Percentiles rank a stretch among this genome's conserved stretches.
Evolutionary conservation across 2,888 invertebrate genomes (phyloP).

Genomic region (Luffia ferchaultella): DNA sequence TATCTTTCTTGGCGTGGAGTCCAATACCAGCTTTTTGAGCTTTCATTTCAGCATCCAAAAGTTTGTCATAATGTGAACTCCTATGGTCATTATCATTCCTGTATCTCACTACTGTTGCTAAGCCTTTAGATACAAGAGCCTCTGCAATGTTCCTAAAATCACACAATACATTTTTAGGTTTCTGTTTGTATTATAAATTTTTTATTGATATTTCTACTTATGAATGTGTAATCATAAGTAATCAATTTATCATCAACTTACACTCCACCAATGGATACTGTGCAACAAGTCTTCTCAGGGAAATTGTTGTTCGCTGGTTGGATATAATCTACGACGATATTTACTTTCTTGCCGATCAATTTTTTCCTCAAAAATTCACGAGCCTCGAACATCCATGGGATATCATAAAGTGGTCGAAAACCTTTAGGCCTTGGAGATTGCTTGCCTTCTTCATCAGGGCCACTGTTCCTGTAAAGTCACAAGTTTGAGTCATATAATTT

Average conservation of each 20-base stretch:
- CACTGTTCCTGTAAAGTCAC: not conserved
- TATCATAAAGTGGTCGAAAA: conserved; percentile 92
- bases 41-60: conserved; percentile 92
- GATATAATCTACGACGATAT: conserved; percentile 93
- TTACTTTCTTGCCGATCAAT: conserved; percentile 93
- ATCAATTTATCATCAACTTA: conserved; percentile 38
- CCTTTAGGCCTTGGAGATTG: conserved; percentile 74
- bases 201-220: not conserved
- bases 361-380: conserved; percentile 96
- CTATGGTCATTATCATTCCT: conserved; percentile 96
- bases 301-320: conserved; percentile 94
- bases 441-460: conserved; percentile 72
- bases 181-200: no score
- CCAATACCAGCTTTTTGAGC: conserved; percentile 85
- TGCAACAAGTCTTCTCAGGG: conserved; percentile 96
- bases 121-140: conserved; percentile 89
- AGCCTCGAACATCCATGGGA: conserved; percentile 99
- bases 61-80: conserved; percentile 91
- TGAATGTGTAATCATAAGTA: not conserved
- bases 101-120: conserved; percentile 92
- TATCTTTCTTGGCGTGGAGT: conserved; percentile 88
- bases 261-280: conserved; percentile 84
- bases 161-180: no score
- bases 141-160: conserved; percentile 87
- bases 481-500: no score